A percentile compares a stretch with the other conserved stretches of the same genome.
Conservation (phyloP, 2,113 vertebrate species). For the Paraplagusia blochii region DNA sequence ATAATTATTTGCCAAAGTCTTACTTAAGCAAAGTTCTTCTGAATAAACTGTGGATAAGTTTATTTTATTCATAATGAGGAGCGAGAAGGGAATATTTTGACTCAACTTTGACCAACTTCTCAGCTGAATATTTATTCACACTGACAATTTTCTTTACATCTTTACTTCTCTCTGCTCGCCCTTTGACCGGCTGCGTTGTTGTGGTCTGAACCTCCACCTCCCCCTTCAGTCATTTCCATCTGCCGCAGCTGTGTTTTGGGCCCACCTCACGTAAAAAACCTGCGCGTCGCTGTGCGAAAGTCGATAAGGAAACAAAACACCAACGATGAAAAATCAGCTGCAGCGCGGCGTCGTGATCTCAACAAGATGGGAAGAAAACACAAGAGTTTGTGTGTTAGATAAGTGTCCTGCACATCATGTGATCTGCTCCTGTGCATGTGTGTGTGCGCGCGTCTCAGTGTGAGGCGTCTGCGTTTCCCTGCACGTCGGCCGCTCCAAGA, state of each 20-base stretch:
- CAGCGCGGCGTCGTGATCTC: background rate
- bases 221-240: conserved; percentile 8
- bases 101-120: background rate
- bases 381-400: conserved; percentile 24
- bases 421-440: conserved; percentile 19
- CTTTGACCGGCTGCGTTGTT: conserved; percentile 6
- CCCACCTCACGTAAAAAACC: conserved; percentile 23
- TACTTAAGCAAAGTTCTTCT: no score
- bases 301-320: conserved; percentile 11
- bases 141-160: background rate
- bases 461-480: conserved; percentile 50
- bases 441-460: conserved; percentile 30
- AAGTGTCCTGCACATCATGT: conserved; percentile 34
- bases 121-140: conserved; percentile 35
- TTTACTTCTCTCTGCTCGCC: conserved; percentile 24
- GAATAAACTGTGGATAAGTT: no score
- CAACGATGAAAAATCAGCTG: background rate
- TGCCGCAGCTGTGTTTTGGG: background rate
- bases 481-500: conserved; percentile 51
- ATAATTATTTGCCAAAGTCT: no score
- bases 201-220: conserved; percentile 36
- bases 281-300: conserved; percentile 12
- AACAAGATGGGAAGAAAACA: conserved; percentile 9
- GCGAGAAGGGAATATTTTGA: no score
- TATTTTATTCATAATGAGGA: no score